Evolutionary conservation across 1,140 invertebrate species (phyloP).

Genomic region (Anastrepha obliqua): DNA sequence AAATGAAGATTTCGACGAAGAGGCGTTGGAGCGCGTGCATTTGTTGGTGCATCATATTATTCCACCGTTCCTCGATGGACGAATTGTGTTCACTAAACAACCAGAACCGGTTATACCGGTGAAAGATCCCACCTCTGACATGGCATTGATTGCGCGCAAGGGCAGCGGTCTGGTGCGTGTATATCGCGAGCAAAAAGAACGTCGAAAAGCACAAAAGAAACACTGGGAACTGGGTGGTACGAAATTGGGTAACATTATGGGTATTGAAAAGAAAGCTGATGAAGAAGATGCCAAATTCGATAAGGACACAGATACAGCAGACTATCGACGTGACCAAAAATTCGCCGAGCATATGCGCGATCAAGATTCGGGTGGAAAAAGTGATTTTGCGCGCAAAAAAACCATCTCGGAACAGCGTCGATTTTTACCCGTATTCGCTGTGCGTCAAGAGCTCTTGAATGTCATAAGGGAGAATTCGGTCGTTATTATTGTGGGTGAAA

Average conservation of each 20-base stretch:
- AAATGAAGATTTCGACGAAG: slow-evolving; percentile 96
- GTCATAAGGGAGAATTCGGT: slow-evolving; percentile 96
- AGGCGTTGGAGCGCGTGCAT: slow-evolving; percentile 93
- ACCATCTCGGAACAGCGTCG: slow-evolving; percentile 91
- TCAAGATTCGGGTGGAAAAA: slow-evolving; percentile 80
- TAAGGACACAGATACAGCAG: slow-evolving; percentile 79
- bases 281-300: slow-evolving; percentile 81
- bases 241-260: slow-evolving; percentile 97
- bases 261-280: slow-evolving; percentile 89
- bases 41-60: slow-evolving; percentile 98
- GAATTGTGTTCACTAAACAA: slow-evolving; percentile 99
- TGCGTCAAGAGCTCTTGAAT: slow-evolving; percentile 93
- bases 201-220: slow-evolving; percentile 96
- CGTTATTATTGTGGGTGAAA: slow-evolving; percentile 98
- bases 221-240: slow-evolving; percentile 99
- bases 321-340: slow-evolving; percentile 92
- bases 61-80: slow-evolving; percentile 98
- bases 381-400: slow-evolving; percentile 93
- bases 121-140: slow-evolving; percentile 97
- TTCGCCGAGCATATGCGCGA: slow-evolving; percentile 96
- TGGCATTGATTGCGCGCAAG: slow-evolving; percentile 98
- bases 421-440: slow-evolving; percentile 96
- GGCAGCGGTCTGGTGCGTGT: slow-evolving; percentile 92
- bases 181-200: slow-evolving; percentile 96
- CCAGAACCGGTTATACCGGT: slow-evolving; percentile 94